These are phyloP conservation scores for Noctilio leporinus DNA, from an alignment of 2,113 vertebrate genomes.

Conservation along the genomic window DNA sequence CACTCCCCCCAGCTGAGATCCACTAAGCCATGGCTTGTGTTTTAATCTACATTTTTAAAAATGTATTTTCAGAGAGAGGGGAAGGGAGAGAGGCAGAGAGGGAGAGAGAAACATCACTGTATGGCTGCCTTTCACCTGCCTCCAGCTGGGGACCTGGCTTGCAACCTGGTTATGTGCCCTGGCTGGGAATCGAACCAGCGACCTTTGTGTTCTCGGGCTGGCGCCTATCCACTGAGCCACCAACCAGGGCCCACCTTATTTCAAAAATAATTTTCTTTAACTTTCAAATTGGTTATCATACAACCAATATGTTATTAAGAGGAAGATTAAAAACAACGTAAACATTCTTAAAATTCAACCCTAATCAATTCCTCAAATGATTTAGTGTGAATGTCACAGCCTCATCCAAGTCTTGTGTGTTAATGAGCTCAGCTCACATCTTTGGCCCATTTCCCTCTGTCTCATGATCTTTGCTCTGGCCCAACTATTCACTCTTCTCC, in stretches of 20 bases:
- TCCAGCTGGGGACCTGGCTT: too few relatives aligned
- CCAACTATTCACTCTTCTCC: neutral
- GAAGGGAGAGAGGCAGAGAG: too few relatives aligned
- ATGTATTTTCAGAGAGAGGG: too few relatives aligned
- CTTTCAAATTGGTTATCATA: neutral
- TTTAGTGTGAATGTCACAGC: neutral
- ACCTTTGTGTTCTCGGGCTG: too few relatives aligned
- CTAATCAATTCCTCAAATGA: neutral
- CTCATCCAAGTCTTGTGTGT: neutral
- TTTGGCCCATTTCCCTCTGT: neutral
- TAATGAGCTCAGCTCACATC: neutral
- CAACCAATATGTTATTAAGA: neutral
- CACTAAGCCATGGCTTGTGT: neutral
- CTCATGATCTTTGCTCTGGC: neutral
- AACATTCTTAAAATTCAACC: neutral
- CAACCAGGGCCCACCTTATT: too few relatives aligned
- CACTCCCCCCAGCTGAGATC: too few relatives aligned
- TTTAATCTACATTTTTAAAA: neutral
- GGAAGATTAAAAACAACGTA: neutral
- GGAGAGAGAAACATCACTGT: too few relatives aligned
- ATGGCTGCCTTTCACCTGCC: too few relatives aligned
- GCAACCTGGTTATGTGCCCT: too few relatives aligned
- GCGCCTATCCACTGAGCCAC: too few relatives aligned
- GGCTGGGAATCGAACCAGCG: too few relatives aligned
- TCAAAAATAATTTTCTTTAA: neutral